Evolutionary conservation across 2,113 vertebrate species (phyloP).

Genomic region (Strigops habroptila): DNA sequence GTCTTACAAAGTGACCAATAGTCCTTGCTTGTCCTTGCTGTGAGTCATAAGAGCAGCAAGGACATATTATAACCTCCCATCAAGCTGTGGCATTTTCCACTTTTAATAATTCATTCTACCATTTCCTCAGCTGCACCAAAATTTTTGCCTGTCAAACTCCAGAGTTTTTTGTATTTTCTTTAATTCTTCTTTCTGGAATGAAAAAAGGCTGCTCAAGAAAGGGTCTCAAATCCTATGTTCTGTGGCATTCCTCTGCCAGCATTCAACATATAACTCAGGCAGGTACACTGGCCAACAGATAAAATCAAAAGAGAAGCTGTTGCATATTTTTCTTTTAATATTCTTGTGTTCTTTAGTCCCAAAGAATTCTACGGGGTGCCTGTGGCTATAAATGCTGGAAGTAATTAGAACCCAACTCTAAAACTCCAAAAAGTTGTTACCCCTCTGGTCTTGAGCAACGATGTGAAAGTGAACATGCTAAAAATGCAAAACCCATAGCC

Average conservation of each 20-base stretch:
- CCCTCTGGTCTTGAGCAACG: neutral
- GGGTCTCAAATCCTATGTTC: neutral
- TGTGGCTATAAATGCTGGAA: neutral
- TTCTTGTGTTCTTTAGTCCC: neutral
- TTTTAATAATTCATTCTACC: neutral
- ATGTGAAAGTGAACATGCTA: neutral
- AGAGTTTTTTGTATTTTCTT: neutral
- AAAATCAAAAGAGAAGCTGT: neutral
- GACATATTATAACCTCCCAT: neutral
- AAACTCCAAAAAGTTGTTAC: neutral
- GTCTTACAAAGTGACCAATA: neutral
- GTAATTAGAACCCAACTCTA: neutral
- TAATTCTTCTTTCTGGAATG: neutral
- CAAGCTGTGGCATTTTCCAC: neutral
- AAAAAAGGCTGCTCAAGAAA: neutral
- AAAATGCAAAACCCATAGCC: neutral
- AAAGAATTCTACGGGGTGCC: neutral
- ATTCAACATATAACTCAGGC: neutral
- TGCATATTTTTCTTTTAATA: neutral
- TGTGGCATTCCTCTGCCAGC: neutral
- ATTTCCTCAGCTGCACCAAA: neutral
- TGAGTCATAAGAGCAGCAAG: neutral
- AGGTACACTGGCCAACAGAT: neutral
- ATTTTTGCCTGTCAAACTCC: neutral
- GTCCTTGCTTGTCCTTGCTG: neutral